Base-by-base conservation (phyloP, 92 coral and sea anemone genomes). In the Phymanthus crucifer region DNA sequence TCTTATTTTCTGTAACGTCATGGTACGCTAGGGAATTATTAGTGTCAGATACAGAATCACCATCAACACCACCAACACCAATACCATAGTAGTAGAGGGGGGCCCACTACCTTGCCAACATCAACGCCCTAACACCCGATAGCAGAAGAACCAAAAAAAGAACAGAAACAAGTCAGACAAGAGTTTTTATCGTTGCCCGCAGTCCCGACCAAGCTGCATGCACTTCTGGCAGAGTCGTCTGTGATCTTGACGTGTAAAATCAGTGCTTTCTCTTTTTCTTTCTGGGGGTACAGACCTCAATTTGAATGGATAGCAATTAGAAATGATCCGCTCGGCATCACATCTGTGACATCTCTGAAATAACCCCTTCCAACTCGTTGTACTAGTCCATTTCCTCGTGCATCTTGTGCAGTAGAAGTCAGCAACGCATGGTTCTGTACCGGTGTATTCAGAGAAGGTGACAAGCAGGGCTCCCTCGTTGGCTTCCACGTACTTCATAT, bases 401-500 rank as follows among this genome's bases (percentile, higher is more conserved):
- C 92, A 84, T 35, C 32, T 54, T 46, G 12, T 16, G 29, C 89
- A 88, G 75, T 84, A 81, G 45, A 80, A 89, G 27, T 77, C 77
- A 34, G 83, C 92, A 33, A 89, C 29, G 75, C 92, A 89, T 29
- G 92, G 92, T 65, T 80, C 66, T 29, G 40, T 74, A 34, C 92
- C 92, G 3, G 36, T 24, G 78, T 89, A 89, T 27, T 66, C n/a
- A 24, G 57, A 32, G 68, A 75, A 89, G 2, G 92, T 89, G 43
- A 89, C 85, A 43, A 89, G 77, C 34, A 89, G 77, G 12, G 89
- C 75, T 12, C 92, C 92, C 69, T 85, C 75, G 83, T 85, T 85
- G 6, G 54, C 83, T 45, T 73, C 75, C 19, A 19, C 48, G 47
- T 80, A 85, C 33, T 56, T 17, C 4, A 13, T 29, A 17, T 84